Evolutionary conservation across 2,113 vertebrate genomes (phyloP).

Genomic region (Cavia aperea): DNA sequence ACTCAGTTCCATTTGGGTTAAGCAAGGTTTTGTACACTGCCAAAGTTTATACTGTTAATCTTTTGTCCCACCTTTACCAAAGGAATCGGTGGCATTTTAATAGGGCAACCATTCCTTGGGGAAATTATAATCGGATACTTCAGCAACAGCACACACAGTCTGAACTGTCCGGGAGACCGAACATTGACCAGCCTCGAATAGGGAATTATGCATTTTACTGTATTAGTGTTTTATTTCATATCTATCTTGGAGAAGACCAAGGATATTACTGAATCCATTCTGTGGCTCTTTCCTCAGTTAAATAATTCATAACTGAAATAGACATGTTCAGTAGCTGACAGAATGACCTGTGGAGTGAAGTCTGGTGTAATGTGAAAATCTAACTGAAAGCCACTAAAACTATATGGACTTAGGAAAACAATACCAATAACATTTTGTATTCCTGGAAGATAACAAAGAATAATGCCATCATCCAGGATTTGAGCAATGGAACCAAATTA

Average conservation of each 20-base stretch:
- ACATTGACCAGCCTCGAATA: neutral
- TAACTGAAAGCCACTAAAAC: neutral
- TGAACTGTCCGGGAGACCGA: neutral
- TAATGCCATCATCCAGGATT: neutral
- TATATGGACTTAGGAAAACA: neutral
- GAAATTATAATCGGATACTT: neutral
- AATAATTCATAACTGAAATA: neutral
- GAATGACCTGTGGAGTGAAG: neutral
- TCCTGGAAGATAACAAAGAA: neutral
- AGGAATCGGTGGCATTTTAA: neutral
- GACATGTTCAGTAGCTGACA: neutral
- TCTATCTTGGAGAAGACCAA: neutral
- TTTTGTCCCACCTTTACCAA: neutral
- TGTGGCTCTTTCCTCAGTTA: neutral
- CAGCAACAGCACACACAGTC: neutral
- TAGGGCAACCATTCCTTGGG: neutral
- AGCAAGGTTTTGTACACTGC: neutral
- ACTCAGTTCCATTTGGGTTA: neutral
- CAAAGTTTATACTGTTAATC: neutral
- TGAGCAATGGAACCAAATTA: neutral
- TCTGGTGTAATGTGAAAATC: too few species aligned
- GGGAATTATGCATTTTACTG: neutral
- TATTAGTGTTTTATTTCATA: neutral
- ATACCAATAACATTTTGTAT: neutral
- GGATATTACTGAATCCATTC: neutral